Evolutionary conservation across 2,113 vertebrate species (phyloP), one percentile per base, ranked within the genome.

Genomic region (Bubalus kerabau): DNA sequence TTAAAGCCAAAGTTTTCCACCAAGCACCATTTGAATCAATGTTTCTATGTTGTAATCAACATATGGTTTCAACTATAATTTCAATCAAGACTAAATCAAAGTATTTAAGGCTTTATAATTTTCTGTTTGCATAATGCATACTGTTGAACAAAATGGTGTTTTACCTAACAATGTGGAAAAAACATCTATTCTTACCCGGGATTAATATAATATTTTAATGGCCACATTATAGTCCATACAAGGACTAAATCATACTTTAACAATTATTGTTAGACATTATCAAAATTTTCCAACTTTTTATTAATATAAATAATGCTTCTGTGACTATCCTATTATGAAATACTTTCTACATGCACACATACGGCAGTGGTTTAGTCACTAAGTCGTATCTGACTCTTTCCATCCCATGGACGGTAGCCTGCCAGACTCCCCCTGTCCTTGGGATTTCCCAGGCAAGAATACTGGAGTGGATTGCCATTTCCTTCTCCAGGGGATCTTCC

Each of bases 51-150:
- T 76, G 40, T 76, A 76, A 76, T 43, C 71, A 43, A 16, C 57
- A 78, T 90, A 50, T 78, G 23, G 60, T 88, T 95, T 95, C 56
- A 50, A 59, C 46, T 85, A 62, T 93, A 94, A 91, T 97, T 96
- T 91, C 85, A 93, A 95, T 96, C 32, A 88, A 88, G 15, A 83
- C 19, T 89, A 50, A 95, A 83, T 94, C 56, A 80, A 95, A 82
- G 26, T 94, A 92, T 95, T 94, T 67, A 40, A 46, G 36, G 8
- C 30, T 85, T 91, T 91, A 52, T 71, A 89, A 91, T 91, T 84
- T 87, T 93, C 32, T 94, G 80, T 95, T 93, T 96, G 30, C 26
- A 62, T 71, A 91, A 88, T 46, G 23, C 24, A 85, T 81, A 83
- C 5, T 71, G 26, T 92, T 93, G 23, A 81, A 87, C 97, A 93